Evolutionary conservation across 2,888 invertebrate species (phyloP), one percentile per base, ranked within the genome.

Genomic region (Dicyrtomina minuta): DNA sequence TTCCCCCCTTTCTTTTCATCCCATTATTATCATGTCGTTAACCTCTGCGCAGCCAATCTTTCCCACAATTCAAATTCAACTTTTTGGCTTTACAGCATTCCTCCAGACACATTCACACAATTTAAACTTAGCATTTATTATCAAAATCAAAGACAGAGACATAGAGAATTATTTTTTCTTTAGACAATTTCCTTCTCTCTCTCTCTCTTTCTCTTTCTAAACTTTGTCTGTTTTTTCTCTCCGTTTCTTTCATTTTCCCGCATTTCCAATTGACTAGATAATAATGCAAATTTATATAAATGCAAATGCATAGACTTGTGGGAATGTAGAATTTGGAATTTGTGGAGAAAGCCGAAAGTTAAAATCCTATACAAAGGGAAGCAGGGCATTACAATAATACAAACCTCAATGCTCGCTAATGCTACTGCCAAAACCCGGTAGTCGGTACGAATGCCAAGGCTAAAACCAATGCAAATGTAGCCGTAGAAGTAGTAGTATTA

Each of bases 21-120:
- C 55, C 43, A 70, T 66, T 61, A 68, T 71, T 69, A 64, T 56
- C 69, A 64, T 69, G 51, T 51, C 41, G 49, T 64, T 64, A 64
- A 64, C 64, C 64, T 64, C 51, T n/a, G n/a, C 41, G 27, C 55
- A 33, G 3, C 24, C 33, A 64, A 64, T 49, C 46, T 64, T 64
- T 64, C 39, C 39, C 10, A 43, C 44, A 51, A 49, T 62, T 26
- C n/a, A n/a, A n/a, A n/a, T n/a, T n/a, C n/a, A n/a, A n/a, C n/a
- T 62, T 44, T 26, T 27, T 46, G 15, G 17, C 60, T 44, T 24
- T 53, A 20, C 12, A 17, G 5, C 20, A 2, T 22, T 20, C 51
- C 4, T 55, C 22, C 22, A 20, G 5, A 17, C 58, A 41, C 17
- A 20, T 20, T 41, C 58, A 41, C 17, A 24, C 26, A 64, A 64